Percentiles rank a stretch among this genome's conserved stretches.
Evolutionary conservation across 2,888 invertebrate genomes (phyloP).

Genomic region (Pseudeuparius sepicola): DNA sequence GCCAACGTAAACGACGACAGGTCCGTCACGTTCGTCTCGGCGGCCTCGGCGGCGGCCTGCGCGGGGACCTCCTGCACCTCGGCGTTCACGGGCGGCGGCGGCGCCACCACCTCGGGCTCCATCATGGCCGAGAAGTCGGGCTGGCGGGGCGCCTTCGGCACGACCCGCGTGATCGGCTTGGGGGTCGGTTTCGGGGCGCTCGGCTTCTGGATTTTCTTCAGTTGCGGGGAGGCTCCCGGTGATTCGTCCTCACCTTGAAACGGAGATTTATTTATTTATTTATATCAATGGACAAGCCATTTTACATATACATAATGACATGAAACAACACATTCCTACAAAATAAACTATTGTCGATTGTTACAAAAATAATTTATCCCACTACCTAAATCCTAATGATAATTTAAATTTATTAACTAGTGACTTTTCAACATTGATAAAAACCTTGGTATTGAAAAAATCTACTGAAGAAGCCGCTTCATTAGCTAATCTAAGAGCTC

Average conservation of each 20-base stretch:
- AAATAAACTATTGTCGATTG: too few species aligned
- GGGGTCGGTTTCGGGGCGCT: neutral
- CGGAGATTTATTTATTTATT: neutral
- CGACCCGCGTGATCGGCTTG: conserved; percentile 16
- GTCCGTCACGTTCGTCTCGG: conserved; percentile 24
- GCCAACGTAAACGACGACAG: conserved; percentile 29
- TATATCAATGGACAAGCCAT: too few species aligned
- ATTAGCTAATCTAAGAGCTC: too few species aligned
- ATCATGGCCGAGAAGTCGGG: conserved; percentile 7
- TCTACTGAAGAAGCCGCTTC: too few species aligned
- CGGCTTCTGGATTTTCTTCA: neutral
- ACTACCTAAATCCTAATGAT: too few species aligned
- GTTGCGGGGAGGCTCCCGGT: neutral
- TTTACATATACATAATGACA: too few species aligned
- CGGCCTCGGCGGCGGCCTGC: conserved; percentile 13
- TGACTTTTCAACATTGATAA: too few species aligned
- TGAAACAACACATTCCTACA: too few species aligned
- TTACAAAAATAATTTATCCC: too few species aligned
- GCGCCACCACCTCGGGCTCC: conserved; percentile 13
- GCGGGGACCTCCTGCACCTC: neutral
- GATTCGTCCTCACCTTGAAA: conserved; percentile 8
- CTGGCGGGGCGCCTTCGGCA: conserved; percentile 10
- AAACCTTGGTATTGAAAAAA: too few species aligned
- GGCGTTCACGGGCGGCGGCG: conserved; percentile 8
- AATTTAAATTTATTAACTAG: too few species aligned